Base-by-base conservation (phyloP, 2,797 vertebrate genomes). In the Typhlichthys subterraneus region DNA sequence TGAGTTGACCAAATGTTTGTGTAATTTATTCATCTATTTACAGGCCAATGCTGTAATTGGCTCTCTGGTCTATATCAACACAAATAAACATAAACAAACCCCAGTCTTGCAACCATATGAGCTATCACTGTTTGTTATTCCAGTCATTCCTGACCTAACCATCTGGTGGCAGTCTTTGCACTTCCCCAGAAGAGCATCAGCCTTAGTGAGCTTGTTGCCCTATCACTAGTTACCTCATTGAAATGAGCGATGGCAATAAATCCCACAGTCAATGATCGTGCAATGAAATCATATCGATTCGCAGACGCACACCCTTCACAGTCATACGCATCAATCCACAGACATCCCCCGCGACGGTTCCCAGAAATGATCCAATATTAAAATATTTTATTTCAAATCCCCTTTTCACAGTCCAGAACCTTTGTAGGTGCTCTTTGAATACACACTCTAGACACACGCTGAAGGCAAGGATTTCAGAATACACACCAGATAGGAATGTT, bases 161-260 rank as follows among this genome's bases (percentile, higher is more conserved):
- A 90, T 86, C 85, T 86, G 91, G 89, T 85, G 88, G 88, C 81
- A 67, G 81, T 86, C 83, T 88, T 72, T 72, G 73, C 86, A 67
- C 80, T 81, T 71, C 76, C 72, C 76, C 73, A 4, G 64, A 61
- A 69, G 69, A 81, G 63, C 73, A 73, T 82, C 81, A 75, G 75
- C 80, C 84, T 75, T 78, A 70, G 79, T 72, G 77, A 83, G 89
- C 84, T 76, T 77, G 64, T 84, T 82, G 85, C 83, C 77, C 81
- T 72, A 87, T 87, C 86, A 81, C 85, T 84, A 84, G 83, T 81
- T 88, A 77, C 77, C 84, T 90, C 87, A 90, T 92, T 90, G 89
- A 83, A 90, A 84, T 86, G 77, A 87, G 79, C 76, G 80, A 85
- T 86, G 83, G 89, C 89, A 86, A 90, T 89, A 88, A 87, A 85